Evolutionary conservation across 2,113 vertebrate species (phyloP), one percentile per base, ranked within the genome.

Genomic region (Thymallus thymallus): DNA sequence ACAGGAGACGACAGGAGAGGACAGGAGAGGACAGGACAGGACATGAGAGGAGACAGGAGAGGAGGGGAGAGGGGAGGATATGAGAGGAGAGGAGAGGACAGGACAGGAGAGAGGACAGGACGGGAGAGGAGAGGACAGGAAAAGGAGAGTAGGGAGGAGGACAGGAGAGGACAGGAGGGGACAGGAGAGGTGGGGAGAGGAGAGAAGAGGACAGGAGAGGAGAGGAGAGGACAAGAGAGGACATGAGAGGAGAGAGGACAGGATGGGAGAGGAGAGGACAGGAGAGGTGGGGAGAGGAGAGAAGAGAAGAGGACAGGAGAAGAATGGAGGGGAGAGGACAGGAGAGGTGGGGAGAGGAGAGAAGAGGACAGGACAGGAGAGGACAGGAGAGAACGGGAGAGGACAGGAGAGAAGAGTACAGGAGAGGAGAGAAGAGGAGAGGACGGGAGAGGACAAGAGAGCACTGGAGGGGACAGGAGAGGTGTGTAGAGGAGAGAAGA

Each of bases 11-110:
- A 60, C n/a, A 22, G 20, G 7, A 55, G 51, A n/a, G 56, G 20
- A 60, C 6, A n/a, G 6, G n/a, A n/a, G 51, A 9, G 10, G 7
- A 60, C 56, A 96, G n/a, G n/a, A n/a, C n/a, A n/a, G n/a, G n/a
- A n/a, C n/a, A n/a, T n/a, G n/a, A n/a, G n/a, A n/a, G n/a, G n/a
- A n/a, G 26, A 26, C 26, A 2, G 56, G n/a, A 60, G 56, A 22
- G 20, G 7, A 55, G n/a, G 51, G 56, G 20, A 60, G n/a, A n/a
- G 6, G n/a, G 56, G 51, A 9, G 10, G 7, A 60, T n/a, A n/a
- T n/a, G 26, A 26, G 1, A 2, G 56, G n/a, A 60, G 56, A 22
- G 20, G 7, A 55, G 51, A n/a, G 20, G n/a, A n/a, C n/a, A n/a
- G n/a, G n/a, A n/a, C n/a, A 60, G n/a, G 56, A n/a, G n/a, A n/a